A percentile compares a stretch with the other conserved stretches of the same genome.
Evolutionary conservation across 2,888 invertebrate species (phyloP).

Genomic region (Eucriotettix oculatus): DNA sequence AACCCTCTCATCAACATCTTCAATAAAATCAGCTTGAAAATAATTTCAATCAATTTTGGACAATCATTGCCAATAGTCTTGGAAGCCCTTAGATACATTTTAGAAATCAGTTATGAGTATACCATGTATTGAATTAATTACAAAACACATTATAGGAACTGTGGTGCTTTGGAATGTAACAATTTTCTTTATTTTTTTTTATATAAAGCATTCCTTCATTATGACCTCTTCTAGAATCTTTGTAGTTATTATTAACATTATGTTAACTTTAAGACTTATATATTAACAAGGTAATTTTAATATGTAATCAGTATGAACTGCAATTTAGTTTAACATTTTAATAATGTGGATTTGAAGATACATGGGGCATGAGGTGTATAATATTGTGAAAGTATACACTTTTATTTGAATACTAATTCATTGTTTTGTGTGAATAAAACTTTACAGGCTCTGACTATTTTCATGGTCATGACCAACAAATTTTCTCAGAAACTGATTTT

Average conservation of each 20-base stretch:
- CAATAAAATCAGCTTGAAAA: too few relatives aligned
- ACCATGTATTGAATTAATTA: too few relatives aligned
- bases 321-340: not conserved
- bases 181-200: not conserved
- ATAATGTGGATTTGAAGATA: not conserved
- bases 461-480: slow-evolving; percentile 37
- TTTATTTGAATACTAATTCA: slow-evolving; percentile 9
- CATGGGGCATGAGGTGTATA: not conserved
- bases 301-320: not conserved
- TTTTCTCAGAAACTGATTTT: slow-evolving; percentile 31
- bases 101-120: too few relatives aligned
- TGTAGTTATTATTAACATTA: not conserved
- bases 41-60: too few relatives aligned
- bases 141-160: not conserved
- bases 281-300: not conserved
- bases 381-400: not conserved
- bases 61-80: too few relatives aligned
- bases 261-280: not conserved
- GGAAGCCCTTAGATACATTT: too few relatives aligned
- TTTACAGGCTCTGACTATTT: slow-evolving; percentile 37
- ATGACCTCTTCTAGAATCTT: not conserved
- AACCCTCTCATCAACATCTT: too few relatives aligned
- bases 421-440: slow-evolving; percentile 5
- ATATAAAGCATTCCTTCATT: not conserved
- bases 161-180: not conserved